Conservation (phyloP, 2,113 vertebrate species). For the Circaetus gallicus region DNA sequence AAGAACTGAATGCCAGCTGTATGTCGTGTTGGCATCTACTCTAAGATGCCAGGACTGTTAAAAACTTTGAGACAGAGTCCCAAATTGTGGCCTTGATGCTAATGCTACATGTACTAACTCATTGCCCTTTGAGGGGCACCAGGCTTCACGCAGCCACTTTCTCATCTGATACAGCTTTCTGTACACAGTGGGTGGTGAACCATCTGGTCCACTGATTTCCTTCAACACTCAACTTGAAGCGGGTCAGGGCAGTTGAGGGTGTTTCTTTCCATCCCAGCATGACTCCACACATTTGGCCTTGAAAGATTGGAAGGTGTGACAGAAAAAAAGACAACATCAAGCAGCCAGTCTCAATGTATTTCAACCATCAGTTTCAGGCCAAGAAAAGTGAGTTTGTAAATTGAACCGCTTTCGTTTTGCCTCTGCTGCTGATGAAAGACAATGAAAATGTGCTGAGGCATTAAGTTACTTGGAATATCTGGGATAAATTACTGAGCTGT, state of each 20-base stretch:
- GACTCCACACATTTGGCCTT: background rate
- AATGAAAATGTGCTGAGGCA: background rate
- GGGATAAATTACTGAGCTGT: background rate
- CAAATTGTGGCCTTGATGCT: background rate
- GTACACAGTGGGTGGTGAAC: background rate
- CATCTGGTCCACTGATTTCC: background rate
- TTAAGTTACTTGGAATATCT: background rate
- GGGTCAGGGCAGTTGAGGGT: background rate
- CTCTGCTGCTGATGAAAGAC: background rate
- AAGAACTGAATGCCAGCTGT: background rate
- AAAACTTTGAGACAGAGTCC: background rate
- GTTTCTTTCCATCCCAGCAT: background rate
- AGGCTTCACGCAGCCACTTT: background rate
- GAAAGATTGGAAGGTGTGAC: background rate
- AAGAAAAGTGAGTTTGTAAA: background rate
- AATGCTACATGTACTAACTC: too few species aligned
- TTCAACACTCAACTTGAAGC: background rate
- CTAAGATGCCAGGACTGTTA: background rate
- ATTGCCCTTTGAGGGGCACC: background rate
- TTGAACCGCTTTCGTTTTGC: background rate
- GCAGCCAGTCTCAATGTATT: background rate
- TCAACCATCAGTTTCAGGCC: background rate
- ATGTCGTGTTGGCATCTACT: background rate
- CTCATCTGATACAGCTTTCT: background rate
- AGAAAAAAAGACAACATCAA: background rate